Evolutionary conservation across 2,113 vertebrate species (phyloP).

Genomic region (Heterotis niloticus): DNA sequence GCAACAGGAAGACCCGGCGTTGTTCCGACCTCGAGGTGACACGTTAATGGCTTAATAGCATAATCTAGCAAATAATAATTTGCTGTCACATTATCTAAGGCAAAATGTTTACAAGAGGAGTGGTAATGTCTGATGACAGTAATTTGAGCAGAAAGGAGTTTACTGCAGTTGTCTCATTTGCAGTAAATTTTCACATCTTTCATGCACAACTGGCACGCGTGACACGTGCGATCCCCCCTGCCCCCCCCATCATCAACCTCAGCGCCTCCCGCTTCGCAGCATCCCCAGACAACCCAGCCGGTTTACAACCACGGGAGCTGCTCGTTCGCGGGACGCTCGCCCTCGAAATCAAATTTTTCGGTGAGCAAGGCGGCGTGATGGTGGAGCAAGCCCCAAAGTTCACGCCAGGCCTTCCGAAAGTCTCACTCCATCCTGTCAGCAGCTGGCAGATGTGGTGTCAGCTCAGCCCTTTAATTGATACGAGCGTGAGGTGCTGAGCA

Average conservation of each 20-base stretch:
- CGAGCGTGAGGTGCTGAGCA: constrained; percentile 47
- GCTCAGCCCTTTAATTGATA: constrained; percentile 55
- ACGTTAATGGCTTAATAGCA: constrained; percentile 88
- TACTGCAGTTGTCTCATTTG: constrained; percentile 84
- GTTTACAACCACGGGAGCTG: constrained; percentile 56
- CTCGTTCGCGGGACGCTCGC: constrained; percentile 39
- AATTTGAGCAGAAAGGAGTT: constrained; percentile 90
- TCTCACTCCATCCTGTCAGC: constrained; percentile 55
- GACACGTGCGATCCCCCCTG: constrained; percentile 69
- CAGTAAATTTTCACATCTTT: constrained; percentile 86
- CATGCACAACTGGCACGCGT: constrained; percentile 75
- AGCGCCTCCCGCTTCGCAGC: background rate
- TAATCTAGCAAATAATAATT: constrained; percentile 85
- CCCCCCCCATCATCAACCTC: constrained; percentile 17
- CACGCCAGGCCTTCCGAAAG: constrained; percentile 56
- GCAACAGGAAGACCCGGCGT: constrained; percentile 70
- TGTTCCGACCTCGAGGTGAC: constrained; percentile 81
- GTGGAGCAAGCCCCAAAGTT: constrained; percentile 12
- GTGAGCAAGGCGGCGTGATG: background rate
- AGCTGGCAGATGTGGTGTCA: constrained; percentile 35
- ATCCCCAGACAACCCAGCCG: constrained; percentile 44
- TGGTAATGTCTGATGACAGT: constrained; percentile 82
- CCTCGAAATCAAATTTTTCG: constrained; percentile 17
- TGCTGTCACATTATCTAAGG: constrained; percentile 77
- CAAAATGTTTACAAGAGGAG: constrained; percentile 80